Base-by-base conservation (phyloP, 1,140 invertebrate genomes). In the Lordiphosa mommai region DNA sequence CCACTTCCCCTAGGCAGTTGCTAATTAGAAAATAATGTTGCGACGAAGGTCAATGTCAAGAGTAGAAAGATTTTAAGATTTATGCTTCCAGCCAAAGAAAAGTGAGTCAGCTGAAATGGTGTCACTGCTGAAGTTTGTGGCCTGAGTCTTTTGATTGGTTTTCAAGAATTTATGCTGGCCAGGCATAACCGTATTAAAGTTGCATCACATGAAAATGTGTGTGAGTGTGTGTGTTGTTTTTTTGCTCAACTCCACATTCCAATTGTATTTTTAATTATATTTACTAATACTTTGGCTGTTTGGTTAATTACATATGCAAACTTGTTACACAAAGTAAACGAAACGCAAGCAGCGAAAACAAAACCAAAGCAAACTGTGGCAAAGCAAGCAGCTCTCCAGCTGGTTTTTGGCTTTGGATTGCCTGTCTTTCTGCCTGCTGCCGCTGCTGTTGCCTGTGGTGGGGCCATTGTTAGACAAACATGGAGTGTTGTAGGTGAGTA, bases 261-360 rank as follows among this genome's bases (percentile, higher is more conserved):
- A 61, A 53, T 69, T 57, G 41, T 34, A 14, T 48, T 55, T 48
- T 47, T 68, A 80, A 79, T 79, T 79, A 79, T 79, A 58, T 79
- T 79, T 79, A 80, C 73, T 73, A 80, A 80, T 80, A 64, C 74
- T 57, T 61, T 36, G 41, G 34, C 50, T 64, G 59, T 79, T 27
- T 56, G 72, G 74, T 74, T 80, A 80, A 80, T 82, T 72, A 82
- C 74, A 67, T 77, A 80, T 80, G 74, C 74, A 80, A 80, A 80
- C 74, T 80, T 80, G 74, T 82, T 80, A 80, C 74, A 80, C 74
- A 80, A 68, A 68, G 66, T 27, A 63, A 63, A 36, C 53, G 13
- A 47, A 47, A 47, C 14, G 43, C 40, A 20, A 43, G 40, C 40
- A 32, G 30, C 40, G 27, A 27, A 57, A 57, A 50, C 51, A 48